Evolutionary conservation across 1,140 invertebrate species (phyloP).

Genomic region (Watersipora subatra): DNA sequence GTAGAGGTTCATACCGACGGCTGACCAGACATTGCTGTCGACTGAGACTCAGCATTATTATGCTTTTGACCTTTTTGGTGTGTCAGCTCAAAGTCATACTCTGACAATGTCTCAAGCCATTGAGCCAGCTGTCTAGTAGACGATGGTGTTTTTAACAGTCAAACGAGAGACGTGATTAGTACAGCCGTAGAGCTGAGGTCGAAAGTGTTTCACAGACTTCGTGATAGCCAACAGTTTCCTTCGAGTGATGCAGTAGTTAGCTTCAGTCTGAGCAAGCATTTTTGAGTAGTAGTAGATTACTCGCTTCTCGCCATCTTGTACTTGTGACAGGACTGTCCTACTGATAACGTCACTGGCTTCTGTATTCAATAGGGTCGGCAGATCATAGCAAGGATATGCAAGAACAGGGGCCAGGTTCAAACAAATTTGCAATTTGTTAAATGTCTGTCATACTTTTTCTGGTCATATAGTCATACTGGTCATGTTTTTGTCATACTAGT

Average conservation of each 20-base stretch:
- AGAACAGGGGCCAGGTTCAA: slow-evolving; percentile 8
- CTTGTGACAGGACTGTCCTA: slow-evolving; percentile 35
- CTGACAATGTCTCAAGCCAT: too few species aligned
- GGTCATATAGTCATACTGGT: too few species aligned
- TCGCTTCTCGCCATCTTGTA: slow-evolving; percentile 15
- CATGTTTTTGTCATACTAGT: too few species aligned
- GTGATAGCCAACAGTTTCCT: too few species aligned
- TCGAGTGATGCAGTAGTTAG: too few species aligned
- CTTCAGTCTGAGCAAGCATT: slow-evolving; percentile 9
- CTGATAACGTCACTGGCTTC: slow-evolving; percentile 39
- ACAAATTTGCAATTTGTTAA: slow-evolving; percentile 5
- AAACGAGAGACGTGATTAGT: slow-evolving; percentile 17
- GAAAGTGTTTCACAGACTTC: too few species aligned
- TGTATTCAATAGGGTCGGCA: slow-evolving; percentile 31
- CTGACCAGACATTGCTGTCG: too few species aligned
- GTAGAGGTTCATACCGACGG: too few species aligned
- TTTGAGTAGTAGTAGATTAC: slow-evolving; percentile 11
- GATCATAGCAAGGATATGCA: slow-evolving; percentile 20
- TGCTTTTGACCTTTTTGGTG: slow-evolving; percentile 17
- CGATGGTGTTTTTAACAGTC: slow-evolving; percentile 12
- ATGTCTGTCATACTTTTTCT: too few species aligned
- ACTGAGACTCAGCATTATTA: slow-evolving; percentile 21
- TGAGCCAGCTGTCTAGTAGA: slow-evolving; percentile 18
- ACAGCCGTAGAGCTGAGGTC: slow-evolving; percentile 15
- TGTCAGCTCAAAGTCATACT: too few species aligned